These are phyloP conservation scores for Leptodirus hochenwartii DNA, from an alignment of 2,888 invertebrate species.

Conservation along the genomic window DNA sequence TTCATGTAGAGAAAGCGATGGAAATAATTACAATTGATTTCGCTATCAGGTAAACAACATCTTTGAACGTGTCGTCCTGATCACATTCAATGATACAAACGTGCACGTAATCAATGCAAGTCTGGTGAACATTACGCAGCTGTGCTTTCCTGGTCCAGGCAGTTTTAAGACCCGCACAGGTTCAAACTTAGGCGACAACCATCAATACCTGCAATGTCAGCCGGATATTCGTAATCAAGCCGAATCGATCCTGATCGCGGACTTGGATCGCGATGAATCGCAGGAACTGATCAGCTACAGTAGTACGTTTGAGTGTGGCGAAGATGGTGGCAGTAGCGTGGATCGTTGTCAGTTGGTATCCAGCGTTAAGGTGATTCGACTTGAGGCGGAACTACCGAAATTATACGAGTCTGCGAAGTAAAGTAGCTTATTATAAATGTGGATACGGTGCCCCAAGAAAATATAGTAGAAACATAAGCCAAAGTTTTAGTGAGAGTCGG, in stretches of 20 bases:
- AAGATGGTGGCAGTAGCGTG: constrained; percentile 29
- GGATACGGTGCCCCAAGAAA: no score
- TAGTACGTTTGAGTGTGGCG: constrained; percentile 30
- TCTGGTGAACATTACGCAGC: constrained; percentile 56
- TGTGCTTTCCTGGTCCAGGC: constrained; percentile 37
- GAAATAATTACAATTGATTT: no score
- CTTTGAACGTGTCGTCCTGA: constrained; percentile 50
- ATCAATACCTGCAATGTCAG: constrained; percentile 36
- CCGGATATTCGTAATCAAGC: constrained; percentile 57
- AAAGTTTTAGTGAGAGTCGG: no score
- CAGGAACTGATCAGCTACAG: constrained; percentile 65
- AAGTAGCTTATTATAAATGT: no score
- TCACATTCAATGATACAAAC: constrained; percentile 58
- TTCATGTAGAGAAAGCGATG: no score
- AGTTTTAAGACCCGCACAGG: no score
- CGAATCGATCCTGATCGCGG: constrained; percentile 52
- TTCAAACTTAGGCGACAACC: no score
- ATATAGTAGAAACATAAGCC: no score
- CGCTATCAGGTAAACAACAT: constrained; percentile 32
- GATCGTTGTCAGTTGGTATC: constrained; percentile 42
- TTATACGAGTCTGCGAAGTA: no score
- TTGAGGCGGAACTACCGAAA: constrained; percentile 56
- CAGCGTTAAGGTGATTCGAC: constrained; percentile 45
- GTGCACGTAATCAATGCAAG: constrained; percentile 61
- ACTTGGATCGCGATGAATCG: constrained; percentile 56